Evolutionary conservation across 1,140 invertebrate species (phyloP).

Genomic region (Dendrolimus kikuchii): DNA sequence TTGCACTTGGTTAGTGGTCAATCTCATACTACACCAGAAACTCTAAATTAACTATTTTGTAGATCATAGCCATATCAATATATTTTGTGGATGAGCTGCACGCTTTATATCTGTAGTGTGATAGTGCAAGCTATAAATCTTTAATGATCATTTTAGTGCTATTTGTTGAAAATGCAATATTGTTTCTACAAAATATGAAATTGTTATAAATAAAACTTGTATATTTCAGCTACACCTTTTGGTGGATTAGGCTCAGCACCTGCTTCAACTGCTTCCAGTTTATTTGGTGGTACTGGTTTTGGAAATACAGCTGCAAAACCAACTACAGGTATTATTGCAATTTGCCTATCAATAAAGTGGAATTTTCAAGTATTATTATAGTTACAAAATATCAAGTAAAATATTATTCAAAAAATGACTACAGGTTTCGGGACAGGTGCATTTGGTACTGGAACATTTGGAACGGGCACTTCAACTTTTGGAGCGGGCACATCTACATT

Average conservation of each 20-base stretch:
- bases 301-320: constrained; percentile 55
- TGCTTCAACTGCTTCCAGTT: constrained; percentile 46
- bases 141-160: no score
- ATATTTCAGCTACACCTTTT: constrained; percentile 44
- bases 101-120: no score
- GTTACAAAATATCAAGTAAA: not conserved
- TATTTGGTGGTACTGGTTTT: constrained; percentile 70
- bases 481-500: constrained; percentile 11
- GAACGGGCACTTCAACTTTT: constrained; percentile 7
- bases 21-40: no score
- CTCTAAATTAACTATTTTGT: no score
- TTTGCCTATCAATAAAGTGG: not conserved
- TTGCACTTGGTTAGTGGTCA: no score
- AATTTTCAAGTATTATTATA: not conserved
- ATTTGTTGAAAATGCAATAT: no score
- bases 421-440: constrained; percentile 48
- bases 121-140: no score
- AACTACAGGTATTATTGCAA: constrained; percentile 40
- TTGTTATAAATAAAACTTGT: not conserved
- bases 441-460: constrained; percentile 21
- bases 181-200: no score
- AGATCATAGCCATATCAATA: no score
- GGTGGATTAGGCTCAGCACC: constrained; percentile 42
- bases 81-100: no score
- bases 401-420: constrained; percentile 7